These are phyloP conservation scores for Lochmaea capreae DNA, from an alignment of 2,888 invertebrate species.

Conservation along the genomic window DNA sequence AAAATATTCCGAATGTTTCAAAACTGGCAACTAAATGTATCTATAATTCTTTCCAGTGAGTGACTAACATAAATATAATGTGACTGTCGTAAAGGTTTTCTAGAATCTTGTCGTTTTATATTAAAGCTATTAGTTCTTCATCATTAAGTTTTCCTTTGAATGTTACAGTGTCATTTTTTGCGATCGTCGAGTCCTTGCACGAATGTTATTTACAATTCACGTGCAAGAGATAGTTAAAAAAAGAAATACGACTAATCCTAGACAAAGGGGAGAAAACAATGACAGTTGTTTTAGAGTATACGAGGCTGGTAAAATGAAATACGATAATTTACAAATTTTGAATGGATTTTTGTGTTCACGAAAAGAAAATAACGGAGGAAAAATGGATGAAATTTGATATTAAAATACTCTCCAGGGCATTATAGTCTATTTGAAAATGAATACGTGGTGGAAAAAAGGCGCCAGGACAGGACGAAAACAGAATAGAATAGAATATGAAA, in stretches of 20 bases:
- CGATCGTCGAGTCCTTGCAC: constrained; percentile 2
- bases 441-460: too few relatives aligned
- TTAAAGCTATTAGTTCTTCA: constrained; percentile 8
- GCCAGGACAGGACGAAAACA: too few relatives aligned
- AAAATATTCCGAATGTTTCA: neutral
- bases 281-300: neutral
- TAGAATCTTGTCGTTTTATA: neutral
- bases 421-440: too few relatives aligned
- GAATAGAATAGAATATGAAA: too few relatives aligned
- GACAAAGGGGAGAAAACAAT: neutral
- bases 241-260: constrained; percentile 1
- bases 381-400: too few relatives aligned
- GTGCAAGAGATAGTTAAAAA: neutral
- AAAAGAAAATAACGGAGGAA: too few relatives aligned
- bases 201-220: constrained; percentile 5
- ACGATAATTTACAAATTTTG: too few relatives aligned
- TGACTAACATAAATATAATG: constrained; percentile 12
- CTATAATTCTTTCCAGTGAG: neutral
- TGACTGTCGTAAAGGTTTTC: constrained; percentile 9
- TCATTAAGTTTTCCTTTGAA: constrained; percentile 6
- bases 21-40: neutral
- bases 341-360: too few relatives aligned
- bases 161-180: neutral
- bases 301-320: neutral
- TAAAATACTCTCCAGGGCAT: too few relatives aligned